Conservation (phyloP, 2,797 vertebrate species). For the Thalassophryne amazonica region DNA sequence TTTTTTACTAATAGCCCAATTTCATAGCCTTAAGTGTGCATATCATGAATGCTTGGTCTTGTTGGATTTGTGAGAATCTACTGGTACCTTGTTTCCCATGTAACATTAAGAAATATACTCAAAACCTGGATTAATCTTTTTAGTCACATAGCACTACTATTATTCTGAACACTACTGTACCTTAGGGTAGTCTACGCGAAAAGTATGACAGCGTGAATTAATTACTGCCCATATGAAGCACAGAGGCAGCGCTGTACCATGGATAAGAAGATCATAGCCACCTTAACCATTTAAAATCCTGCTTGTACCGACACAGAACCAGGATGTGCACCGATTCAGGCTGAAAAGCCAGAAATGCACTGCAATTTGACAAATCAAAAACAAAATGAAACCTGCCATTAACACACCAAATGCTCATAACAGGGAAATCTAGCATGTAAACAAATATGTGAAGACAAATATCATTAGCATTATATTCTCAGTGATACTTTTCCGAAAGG, state of each 20-base stretch:
- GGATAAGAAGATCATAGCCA: slow-evolving; percentile 59
- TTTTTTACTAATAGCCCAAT: too few relatives aligned
- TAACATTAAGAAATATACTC: too few relatives aligned
- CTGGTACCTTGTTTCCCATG: too few relatives aligned
- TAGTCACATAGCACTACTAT: too few relatives aligned
- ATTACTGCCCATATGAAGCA: slow-evolving; percentile 45
- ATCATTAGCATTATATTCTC: slow-evolving; percentile 36
- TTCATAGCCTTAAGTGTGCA: too few relatives aligned
- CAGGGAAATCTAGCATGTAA: slow-evolving; percentile 64
- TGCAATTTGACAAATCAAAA: slow-evolving; percentile 8
- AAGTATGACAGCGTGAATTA: slow-evolving; percentile 24
- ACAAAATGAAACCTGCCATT: slow-evolving; percentile 1
- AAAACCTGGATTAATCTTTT: too few relatives aligned
- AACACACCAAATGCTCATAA: too few relatives aligned
- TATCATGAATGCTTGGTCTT: too few relatives aligned
- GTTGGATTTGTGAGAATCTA: too few relatives aligned
- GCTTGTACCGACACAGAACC: slow-evolving; percentile 27
- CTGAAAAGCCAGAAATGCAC: slow-evolving; percentile 5
- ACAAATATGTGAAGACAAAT: slow-evolving; percentile 55
- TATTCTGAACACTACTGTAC: too few relatives aligned
- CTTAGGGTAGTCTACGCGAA: slow-evolving; percentile 51
- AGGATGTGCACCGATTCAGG: slow-evolving; percentile 1
- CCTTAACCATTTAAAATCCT: slow-evolving; percentile 42
- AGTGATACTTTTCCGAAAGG: slow-evolving; percentile 42
- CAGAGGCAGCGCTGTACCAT: slow-evolving; percentile 73